These are phyloP conservation scores for Sebastolobus alascanus DNA, from an alignment of 2,797 vertebrate genomes.

Conservation along the genomic window DNA sequence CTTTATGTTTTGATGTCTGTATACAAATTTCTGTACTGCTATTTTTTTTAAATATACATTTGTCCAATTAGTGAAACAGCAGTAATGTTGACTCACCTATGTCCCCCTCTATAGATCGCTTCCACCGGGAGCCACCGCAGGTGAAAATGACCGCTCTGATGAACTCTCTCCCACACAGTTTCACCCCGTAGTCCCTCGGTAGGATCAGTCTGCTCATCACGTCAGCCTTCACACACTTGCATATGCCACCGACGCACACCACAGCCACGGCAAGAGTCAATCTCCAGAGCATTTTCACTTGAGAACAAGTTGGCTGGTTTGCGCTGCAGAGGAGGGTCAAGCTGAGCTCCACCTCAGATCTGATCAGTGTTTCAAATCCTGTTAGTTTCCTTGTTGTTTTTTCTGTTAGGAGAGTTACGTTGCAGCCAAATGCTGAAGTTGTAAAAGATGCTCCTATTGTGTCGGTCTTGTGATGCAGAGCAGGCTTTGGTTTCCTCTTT, in stretches of 20 bases:
- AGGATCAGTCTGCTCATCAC: slow-evolving; percentile 65
- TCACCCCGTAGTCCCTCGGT: slow-evolving; percentile 85
- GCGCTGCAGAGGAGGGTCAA: slow-evolving; percentile 24
- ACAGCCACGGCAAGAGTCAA: slow-evolving; percentile 60
- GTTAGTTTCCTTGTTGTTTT: neutral
- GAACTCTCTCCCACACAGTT: slow-evolving; percentile 92
- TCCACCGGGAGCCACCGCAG: slow-evolving; percentile 92
- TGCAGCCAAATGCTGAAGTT: slow-evolving; percentile 2
- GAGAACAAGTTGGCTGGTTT: neutral
- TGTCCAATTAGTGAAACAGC: too few relatives aligned
- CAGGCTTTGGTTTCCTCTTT: slow-evolving; percentile 28
- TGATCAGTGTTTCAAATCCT: slow-evolving; percentile 16
- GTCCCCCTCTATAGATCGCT: slow-evolving; percentile 67
- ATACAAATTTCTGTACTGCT: neutral
- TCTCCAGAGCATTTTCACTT: slow-evolving; percentile 73
- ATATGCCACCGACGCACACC: slow-evolving; percentile 68
- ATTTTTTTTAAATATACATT: too few relatives aligned
- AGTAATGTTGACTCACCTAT: slow-evolving; percentile 56
- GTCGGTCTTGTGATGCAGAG: slow-evolving; percentile 15
- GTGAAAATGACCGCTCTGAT: slow-evolving; percentile 92
- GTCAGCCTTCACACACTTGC: slow-evolving; percentile 61
- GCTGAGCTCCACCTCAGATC: slow-evolving; percentile 36
- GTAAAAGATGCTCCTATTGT: slow-evolving; percentile 13
- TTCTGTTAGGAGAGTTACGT: neutral
- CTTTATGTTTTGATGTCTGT: neutral